These are phyloP conservation scores for Zoanthus sansibaricus DNA, from an alignment of 92 coral and sea anemone genomes.

Conservation along the genomic window DNA sequence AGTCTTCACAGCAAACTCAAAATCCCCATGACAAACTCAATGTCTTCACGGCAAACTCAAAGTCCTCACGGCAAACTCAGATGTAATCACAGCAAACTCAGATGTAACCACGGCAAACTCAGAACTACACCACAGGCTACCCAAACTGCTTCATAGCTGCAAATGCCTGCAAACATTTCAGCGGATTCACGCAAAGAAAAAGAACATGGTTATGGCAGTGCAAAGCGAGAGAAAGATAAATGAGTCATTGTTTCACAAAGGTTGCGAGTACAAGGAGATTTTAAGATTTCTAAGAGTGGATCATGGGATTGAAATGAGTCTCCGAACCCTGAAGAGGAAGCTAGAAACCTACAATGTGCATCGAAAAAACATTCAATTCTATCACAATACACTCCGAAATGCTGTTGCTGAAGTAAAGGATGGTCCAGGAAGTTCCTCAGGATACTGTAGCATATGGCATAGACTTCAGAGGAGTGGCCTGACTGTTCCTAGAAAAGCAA, in stretches of 20 bases:
- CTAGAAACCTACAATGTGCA: slow-evolving; percentile 4
- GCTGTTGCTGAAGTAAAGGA: slow-evolving; percentile 1
- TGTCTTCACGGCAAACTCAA: no score
- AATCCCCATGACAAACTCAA: no score
- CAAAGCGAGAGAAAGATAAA: neutral
- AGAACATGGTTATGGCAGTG: neutral
- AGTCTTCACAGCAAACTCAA: no score
- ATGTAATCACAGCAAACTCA: no score
- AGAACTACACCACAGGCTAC: slow-evolving; percentile 12
- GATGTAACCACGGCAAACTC: neutral
- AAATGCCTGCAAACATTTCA: slow-evolving; percentile 5
- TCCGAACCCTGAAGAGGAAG: slow-evolving; percentile 12
- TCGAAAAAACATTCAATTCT: slow-evolving; percentile 1
- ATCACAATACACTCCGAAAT: slow-evolving; percentile 3
- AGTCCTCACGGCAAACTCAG: no score
- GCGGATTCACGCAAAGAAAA: slow-evolving; percentile 2
- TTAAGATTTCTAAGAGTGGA: slow-evolving; percentile 8
- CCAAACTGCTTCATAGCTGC: slow-evolving; percentile 12
- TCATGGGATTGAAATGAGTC: slow-evolving; percentile 13
- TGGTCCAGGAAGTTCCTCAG: slow-evolving; percentile 11
- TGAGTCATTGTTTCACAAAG: slow-evolving; percentile 3
- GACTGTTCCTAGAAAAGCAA: slow-evolving; percentile 49
- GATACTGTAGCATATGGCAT: slow-evolving; percentile 47
- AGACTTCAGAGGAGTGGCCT: slow-evolving; percentile 24
- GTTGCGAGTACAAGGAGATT: slow-evolving; percentile 6